Conservation (phyloP, 2,113 vertebrate genomes). For the Laticauda colubrina region DNA sequence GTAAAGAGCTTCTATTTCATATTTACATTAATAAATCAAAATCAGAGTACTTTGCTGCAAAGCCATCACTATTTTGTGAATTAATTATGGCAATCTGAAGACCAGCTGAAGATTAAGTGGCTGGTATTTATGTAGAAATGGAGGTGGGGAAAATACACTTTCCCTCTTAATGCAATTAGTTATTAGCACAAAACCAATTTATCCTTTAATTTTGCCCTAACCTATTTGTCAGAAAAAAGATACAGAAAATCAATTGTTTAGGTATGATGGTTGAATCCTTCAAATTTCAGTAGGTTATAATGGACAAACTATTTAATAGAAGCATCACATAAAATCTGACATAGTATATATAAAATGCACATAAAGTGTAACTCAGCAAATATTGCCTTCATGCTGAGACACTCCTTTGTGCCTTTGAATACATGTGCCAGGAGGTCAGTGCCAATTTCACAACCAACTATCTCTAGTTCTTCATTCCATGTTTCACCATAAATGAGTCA, state of each 20-base stretch:
- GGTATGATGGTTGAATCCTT: background rate
- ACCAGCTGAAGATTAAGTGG: constrained; percentile 60
- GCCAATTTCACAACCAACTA: background rate
- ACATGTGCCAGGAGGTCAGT: background rate
- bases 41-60: constrained; percentile 55
- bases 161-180: constrained; percentile 27
- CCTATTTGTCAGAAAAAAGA: constrained; percentile 44
- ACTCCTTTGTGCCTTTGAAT: background rate
- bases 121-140: constrained; percentile 50
- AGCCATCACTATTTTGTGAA: constrained; percentile 52
- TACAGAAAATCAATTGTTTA: constrained; percentile 22
- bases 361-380: background rate
- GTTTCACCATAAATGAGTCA: background rate
- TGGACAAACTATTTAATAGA: background rate
- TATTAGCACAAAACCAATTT: constrained; percentile 20
- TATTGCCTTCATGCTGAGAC: background rate
- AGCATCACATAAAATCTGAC: background rate
- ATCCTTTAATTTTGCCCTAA: constrained; percentile 16
- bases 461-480: background rate
- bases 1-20: constrained; percentile 52
- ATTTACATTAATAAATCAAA: constrained; percentile 58
- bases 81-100: constrained; percentile 59
- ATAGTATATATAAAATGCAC: background rate
- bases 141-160: background rate
- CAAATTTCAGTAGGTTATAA: background rate